A percentile compares a stretch with the other conserved stretches of the same genome.
Conservation (phyloP, 2,888 invertebrate species). For the Clostera curtula region DNA sequence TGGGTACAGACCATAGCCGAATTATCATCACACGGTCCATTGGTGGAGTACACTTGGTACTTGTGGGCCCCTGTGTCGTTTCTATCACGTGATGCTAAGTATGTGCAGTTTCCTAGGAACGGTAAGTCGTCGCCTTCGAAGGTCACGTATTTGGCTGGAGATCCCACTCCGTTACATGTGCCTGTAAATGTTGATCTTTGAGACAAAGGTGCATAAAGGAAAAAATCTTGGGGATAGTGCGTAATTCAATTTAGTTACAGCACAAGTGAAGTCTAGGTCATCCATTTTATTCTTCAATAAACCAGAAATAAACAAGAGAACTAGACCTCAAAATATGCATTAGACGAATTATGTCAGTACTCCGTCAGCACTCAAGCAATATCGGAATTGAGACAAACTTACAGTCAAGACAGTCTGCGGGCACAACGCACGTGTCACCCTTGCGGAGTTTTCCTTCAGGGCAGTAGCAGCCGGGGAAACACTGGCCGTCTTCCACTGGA, state of each 20-base stretch:
- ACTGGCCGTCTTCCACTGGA: slow-evolving; percentile 77
- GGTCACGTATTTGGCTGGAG: slow-evolving; percentile 84
- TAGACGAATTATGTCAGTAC: too few relatives aligned
- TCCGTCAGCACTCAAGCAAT: too few relatives aligned
- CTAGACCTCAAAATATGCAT: too few relatives aligned
- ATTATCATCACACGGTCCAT: slow-evolving; percentile 79
- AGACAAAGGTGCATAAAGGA: too few relatives aligned
- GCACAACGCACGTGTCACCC: slow-evolving; percentile 80
- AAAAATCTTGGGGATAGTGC: too few relatives aligned
- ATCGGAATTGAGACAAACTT: too few relatives aligned
- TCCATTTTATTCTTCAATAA: not conserved
- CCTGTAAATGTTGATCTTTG: slow-evolving; percentile 35
- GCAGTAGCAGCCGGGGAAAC: slow-evolving; percentile 90
- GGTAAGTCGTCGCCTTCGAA: slow-evolving; percentile 88
- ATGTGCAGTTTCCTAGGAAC: slow-evolving; percentile 89
- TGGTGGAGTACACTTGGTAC: slow-evolving; percentile 80
- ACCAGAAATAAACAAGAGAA: not conserved
- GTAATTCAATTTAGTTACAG: too few relatives aligned
- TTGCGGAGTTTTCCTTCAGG: slow-evolving; percentile 80
- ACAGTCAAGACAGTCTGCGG: slow-evolving; percentile 85
- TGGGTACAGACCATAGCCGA: slow-evolving; percentile 77
- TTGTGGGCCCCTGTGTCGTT: slow-evolving; percentile 69
- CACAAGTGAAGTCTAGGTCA: not conserved
- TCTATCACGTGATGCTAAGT: slow-evolving; percentile 82
- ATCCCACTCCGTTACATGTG: slow-evolving; percentile 83